Percentiles rank a stretch among this genome's conserved stretches.
These are phyloP conservation scores for Theristicus caerulescens DNA, from an alignment of 2,113 vertebrate species.

Conservation along the genomic window DNA sequence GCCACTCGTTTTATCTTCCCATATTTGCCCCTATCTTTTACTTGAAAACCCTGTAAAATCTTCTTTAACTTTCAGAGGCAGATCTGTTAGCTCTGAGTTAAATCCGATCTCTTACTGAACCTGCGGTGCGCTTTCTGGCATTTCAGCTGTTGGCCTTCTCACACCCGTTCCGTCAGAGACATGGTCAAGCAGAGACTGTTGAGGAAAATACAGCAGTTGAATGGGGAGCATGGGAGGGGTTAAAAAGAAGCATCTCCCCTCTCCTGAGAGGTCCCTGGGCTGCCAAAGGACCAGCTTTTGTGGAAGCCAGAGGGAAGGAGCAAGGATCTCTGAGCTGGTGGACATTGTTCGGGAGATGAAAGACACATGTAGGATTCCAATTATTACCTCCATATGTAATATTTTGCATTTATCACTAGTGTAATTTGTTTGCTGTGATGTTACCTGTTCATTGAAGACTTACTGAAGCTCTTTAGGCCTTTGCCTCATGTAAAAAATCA, in stretches of 20 bases:
- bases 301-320: background rate
- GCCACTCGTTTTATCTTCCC: background rate
- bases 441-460: background rate
- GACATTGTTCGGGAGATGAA: background rate
- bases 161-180: background rate
- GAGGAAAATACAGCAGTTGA: background rate
- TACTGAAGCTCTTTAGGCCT: background rate
- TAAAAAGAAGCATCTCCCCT: background rate
- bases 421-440: background rate
- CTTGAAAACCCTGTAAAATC: background rate
- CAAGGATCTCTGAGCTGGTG: background rate
- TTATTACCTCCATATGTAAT: background rate
- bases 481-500: background rate
- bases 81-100: background rate
- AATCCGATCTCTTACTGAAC: background rate
- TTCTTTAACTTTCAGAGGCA: background rate
- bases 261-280: background rate
- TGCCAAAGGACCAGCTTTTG: background rate
- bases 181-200: background rate
- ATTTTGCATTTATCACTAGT: background rate
- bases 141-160: background rate
- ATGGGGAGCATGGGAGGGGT: background rate
- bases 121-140: background rate
- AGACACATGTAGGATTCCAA: background rate
- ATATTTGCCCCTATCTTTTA: background rate